Conservation (phyloP, 2,888 invertebrate genomes). For the Tuta absoluta region DNA sequence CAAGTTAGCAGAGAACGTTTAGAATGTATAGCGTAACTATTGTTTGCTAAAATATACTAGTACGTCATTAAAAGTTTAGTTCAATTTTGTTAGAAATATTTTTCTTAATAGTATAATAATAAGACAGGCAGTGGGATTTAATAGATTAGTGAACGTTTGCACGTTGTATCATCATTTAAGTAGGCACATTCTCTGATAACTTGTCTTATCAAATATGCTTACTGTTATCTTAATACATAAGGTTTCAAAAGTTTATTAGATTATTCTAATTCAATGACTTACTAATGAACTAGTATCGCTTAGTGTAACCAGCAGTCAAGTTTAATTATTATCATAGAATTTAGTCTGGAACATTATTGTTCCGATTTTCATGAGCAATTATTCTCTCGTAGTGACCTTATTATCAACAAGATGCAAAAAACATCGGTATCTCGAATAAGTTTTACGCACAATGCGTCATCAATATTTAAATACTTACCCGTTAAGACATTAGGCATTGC, state of each 20-base stretch:
- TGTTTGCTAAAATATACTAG: no score
- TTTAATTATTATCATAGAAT: constrained; percentile 26
- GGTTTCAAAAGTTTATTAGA: constrained; percentile 31
- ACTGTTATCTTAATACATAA: constrained; percentile 1
- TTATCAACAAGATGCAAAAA: neutral
- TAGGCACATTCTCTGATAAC: neutral
- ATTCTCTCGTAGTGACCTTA: constrained; percentile 21
- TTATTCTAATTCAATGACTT: constrained; percentile 29
- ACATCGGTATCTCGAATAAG: neutral
- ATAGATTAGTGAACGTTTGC: neutral
- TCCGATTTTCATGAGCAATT: constrained; percentile 18
- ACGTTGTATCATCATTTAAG: neutral
- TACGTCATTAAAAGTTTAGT: neutral
- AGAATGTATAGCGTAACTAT: no score
- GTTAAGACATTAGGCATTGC: neutral
- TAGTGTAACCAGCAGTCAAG: constrained; percentile 52
- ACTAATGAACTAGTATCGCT: constrained; percentile 55
- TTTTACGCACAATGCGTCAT: neutral
- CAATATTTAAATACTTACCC: neutral
- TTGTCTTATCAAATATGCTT: neutral
- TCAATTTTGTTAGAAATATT: neutral
- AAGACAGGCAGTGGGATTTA: neutral
- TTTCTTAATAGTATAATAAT: neutral
- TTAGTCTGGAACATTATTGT: constrained; percentile 16
- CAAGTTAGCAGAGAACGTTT: neutral